Conservation (phyloP, 2,888 invertebrate genomes). For the Litoditis marina region DNA sequence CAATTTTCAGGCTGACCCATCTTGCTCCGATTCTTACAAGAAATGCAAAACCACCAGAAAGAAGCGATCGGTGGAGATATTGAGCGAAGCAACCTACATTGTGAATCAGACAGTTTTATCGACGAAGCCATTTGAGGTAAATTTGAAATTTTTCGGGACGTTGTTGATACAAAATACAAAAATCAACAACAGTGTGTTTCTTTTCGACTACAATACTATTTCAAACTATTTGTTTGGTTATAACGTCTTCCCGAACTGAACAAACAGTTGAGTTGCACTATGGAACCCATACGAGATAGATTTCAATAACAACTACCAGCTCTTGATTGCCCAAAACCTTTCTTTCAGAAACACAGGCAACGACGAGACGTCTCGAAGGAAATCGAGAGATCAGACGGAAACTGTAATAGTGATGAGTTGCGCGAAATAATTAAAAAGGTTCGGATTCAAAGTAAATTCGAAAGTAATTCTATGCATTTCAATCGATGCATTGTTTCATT, state of each 20-base stretch:
- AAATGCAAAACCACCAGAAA: slow-evolving; percentile 7
- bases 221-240: too few relatives aligned
- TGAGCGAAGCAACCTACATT: slow-evolving; percentile 37
- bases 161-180: not conserved
- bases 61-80: slow-evolving; percentile 10
- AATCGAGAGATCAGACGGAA: slow-evolving; percentile 17
- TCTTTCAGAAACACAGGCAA: not conserved
- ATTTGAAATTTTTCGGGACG: slow-evolving; percentile 1
- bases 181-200: slow-evolving; percentile 8
- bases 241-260: too few relatives aligned
- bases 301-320: too few relatives aligned
- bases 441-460: not conserved
- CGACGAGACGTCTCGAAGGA: slow-evolving; percentile 16
- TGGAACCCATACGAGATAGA: too few relatives aligned
- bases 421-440: slow-evolving; percentile 31
- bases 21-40: slow-evolving; percentile 23
- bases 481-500: not conserved
- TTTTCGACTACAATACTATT: not conserved
- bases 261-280: too few relatives aligned
- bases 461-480: not conserved
- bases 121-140: not conserved
- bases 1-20: too few relatives aligned
- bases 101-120: slow-evolving; percentile 18
- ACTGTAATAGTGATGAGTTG: slow-evolving; percentile 30
- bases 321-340: too few relatives aligned